These are phyloP conservation scores for Cosmia pyralina DNA, from an alignment of 2,888 invertebrate species.

Conservation along the genomic window DNA sequence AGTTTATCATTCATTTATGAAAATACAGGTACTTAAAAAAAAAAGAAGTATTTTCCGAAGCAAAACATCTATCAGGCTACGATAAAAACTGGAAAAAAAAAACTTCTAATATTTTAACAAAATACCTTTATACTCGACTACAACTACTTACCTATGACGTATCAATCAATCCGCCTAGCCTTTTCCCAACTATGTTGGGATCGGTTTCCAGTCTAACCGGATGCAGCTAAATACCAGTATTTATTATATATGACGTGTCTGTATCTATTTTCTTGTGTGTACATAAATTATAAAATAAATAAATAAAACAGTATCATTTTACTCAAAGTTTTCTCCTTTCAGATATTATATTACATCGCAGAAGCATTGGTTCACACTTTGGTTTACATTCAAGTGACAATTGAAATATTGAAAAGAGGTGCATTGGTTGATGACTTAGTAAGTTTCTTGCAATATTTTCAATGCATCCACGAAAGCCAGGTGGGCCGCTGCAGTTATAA, in stretches of 20 bases:
- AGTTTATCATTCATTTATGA: neutral
- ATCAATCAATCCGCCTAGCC: no score
- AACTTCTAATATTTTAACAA: no score
- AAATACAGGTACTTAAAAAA: neutral
- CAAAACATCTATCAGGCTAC: neutral
- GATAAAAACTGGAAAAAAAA: neutral
- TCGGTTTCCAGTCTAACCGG: no score
- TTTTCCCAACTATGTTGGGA: no score
- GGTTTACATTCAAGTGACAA: constrained; percentile 22
- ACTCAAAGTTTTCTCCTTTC: neutral
- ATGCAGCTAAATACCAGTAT: no score
- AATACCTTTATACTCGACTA: no score
- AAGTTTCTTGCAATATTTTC: constrained; percentile 1
- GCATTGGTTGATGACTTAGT: constrained; percentile 4
- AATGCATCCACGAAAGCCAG: neutral
- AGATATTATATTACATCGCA: constrained; percentile 19
- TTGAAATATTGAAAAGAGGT: constrained; percentile 17
- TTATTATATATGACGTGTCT: no score
- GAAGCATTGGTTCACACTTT: constrained; percentile 22
- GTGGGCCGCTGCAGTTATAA: neutral
- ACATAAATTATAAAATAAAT: no score
- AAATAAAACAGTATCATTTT: neutral
- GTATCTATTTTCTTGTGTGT: no score
- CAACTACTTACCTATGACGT: no score
- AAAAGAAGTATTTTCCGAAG: neutral